phyloP scores from a whole-genome alignment of 1,140 invertebrate genomes.

The Formica exsecta region DNA sequence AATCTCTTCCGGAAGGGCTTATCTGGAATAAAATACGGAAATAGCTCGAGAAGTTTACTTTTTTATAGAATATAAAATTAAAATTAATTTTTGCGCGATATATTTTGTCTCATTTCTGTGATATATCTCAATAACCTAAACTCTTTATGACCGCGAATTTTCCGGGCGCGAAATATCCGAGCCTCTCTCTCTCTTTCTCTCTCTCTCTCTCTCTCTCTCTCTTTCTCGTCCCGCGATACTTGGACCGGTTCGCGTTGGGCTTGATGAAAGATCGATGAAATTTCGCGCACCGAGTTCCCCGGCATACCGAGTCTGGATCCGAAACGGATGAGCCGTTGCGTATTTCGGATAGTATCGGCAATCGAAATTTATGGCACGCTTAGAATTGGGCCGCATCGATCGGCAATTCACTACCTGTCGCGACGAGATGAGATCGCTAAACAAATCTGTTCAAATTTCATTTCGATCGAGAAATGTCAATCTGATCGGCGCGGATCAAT shows the following conservation, averaged over 20 bases:
- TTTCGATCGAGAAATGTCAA: not conserved
- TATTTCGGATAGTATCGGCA: conserved; percentile 46
- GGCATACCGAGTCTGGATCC: conserved; percentile 17
- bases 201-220: too few species aligned
- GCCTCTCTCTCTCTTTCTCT: too few species aligned
- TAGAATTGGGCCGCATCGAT: conserved; percentile 58
- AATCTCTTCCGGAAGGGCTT: not conserved
- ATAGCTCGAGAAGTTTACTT: not conserved
- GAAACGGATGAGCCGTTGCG: conserved; percentile 19
- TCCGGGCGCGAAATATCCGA: too few species aligned
- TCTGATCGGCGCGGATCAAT: not conserved
- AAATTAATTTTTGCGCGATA: not conserved
- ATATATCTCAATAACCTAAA: not conserved
- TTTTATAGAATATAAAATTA: not conserved
- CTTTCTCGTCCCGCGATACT: not conserved
- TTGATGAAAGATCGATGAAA: conserved; percentile 14
- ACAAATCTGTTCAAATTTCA: conserved; percentile 2
- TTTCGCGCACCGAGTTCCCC: conserved; percentile 29
- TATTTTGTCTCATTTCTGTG: not conserved
- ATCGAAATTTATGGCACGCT: conserved; percentile 57
- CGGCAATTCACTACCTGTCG: not conserved
- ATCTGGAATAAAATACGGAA: not conserved
- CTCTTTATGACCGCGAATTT: not conserved
- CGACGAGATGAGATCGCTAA: conserved; percentile 11
- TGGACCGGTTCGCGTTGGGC: not conserved